These are phyloP conservation scores for Ptychochromis oligacanthus DNA, from an alignment of 2,113 vertebrate species.

Conservation along the genomic window DNA sequence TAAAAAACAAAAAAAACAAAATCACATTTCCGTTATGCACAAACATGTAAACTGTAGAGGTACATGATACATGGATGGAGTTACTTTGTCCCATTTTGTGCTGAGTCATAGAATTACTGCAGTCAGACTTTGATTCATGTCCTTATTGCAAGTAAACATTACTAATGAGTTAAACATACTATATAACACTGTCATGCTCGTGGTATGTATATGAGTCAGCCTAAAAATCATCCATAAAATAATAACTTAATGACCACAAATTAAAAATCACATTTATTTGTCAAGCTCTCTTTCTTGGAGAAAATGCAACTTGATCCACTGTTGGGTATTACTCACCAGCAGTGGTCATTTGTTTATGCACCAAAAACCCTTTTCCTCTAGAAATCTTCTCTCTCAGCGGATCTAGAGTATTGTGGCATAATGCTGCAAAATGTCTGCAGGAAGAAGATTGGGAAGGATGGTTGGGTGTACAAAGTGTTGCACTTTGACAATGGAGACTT, in stretches of 20 bases:
- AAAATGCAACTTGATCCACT: neutral
- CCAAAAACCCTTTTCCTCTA: neutral
- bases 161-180: neutral
- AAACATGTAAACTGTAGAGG: neutral
- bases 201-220: neutral
- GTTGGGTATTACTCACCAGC: neutral
- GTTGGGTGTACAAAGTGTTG: neutral
- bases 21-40: neutral
- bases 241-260: neutral
- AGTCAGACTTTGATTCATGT: neutral
- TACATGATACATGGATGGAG: neutral
- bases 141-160: neutral
- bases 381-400: neutral
- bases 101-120: neutral
- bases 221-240: neutral
- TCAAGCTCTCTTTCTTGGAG: neutral
- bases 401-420: neutral
- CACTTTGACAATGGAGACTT: neutral
- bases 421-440: neutral
- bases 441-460: neutral
- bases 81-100: neutral
- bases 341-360: neutral
- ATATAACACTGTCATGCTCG: neutral
- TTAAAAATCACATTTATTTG: neutral
- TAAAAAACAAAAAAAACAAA: too few relatives aligned